phyloP scores from a whole-genome alignment of 30 jellyfish, hydroid and myxozoan species.

The Haliclystus octoradiatus region DNA sequence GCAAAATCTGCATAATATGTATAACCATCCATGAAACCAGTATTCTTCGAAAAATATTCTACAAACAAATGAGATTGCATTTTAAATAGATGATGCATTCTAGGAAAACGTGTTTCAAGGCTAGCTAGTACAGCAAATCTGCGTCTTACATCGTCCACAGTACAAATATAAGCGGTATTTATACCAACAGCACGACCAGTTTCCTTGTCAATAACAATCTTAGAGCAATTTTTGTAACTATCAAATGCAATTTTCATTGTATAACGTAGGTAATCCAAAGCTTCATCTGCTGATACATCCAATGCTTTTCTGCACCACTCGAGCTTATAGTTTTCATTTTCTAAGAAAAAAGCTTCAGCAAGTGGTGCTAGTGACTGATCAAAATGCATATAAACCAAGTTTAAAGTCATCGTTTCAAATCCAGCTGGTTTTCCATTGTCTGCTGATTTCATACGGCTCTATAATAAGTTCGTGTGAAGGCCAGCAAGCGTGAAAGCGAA shows the following conservation, averaged over 20 bases:
- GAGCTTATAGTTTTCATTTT: too few species aligned
- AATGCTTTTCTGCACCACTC: not conserved
- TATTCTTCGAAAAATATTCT: not conserved
- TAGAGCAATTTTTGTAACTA: not conserved
- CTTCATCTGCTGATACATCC: not conserved
- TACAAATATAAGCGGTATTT: not conserved
- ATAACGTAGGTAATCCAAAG: not conserved
- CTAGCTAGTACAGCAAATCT: not conserved
- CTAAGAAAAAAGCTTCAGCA: not conserved
- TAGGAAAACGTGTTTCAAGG: not conserved
- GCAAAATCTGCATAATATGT: not conserved
- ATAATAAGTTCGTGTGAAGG: too few species aligned
- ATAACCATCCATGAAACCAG: not conserved
- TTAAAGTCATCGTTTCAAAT: too few species aligned
- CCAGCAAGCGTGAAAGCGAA: too few species aligned
- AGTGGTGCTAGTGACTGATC: not conserved
- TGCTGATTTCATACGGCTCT: too few species aligned
- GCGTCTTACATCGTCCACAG: not conserved
- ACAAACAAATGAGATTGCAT: not conserved
- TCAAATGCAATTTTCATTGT: not conserved
- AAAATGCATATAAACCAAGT: not conserved
- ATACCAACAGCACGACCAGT: not conserved
- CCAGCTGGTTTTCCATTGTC: too few species aligned
- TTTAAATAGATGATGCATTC: not conserved
- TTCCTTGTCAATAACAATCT: not conserved